phyloP scores from a whole-genome alignment of 1,140 invertebrate genomes.

The Drosophila bipectinata region DNA sequence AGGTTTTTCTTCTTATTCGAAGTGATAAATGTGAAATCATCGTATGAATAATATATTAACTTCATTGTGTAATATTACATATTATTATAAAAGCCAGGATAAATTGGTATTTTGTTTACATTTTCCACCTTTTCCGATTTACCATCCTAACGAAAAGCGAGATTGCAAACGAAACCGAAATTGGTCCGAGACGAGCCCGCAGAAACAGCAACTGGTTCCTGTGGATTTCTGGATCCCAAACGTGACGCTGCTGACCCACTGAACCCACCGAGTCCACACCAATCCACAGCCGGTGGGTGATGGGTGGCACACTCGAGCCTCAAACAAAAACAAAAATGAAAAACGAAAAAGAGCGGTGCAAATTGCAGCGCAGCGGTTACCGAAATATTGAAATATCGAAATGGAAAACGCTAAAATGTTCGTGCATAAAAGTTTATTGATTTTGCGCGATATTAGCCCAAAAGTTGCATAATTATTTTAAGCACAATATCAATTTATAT shows the following conservation, averaged over 20 bases:
- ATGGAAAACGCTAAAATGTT: slow-evolving; percentile 55
- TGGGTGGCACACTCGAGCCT: slow-evolving; percentile 34
- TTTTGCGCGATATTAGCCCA: slow-evolving; percentile 60
- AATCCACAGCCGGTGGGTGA: slow-evolving; percentile 62
- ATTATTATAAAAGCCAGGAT: not conserved
- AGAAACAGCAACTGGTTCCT: slow-evolving; percentile 49
- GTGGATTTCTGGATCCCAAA: slow-evolving; percentile 40
- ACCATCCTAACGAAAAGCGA: slow-evolving; percentile 56
- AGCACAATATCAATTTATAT: slow-evolving; percentile 62
- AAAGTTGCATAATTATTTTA: slow-evolving; percentile 72
- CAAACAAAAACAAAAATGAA: not conserved
- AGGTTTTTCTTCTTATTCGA: too few species aligned
- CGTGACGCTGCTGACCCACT: slow-evolving; percentile 80
- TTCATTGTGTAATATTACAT: too few species aligned
- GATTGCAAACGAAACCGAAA: slow-evolving; percentile 78
- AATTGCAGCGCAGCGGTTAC: slow-evolving; percentile 54
- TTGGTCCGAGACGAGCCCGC: slow-evolving; percentile 49
- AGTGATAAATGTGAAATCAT: too few species aligned
- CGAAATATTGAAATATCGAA: slow-evolving; percentile 65
- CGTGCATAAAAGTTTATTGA: slow-evolving; percentile 78
- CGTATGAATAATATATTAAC: too few species aligned
- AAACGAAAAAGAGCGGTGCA: slow-evolving; percentile 49
- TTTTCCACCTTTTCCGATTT: slow-evolving; percentile 7
- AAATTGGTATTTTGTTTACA: not conserved
- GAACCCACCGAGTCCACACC: slow-evolving; percentile 47